These are phyloP conservation scores for Patagioenas fasciata DNA, from an alignment of 2,113 vertebrate genomes.

Conservation along the genomic window DNA sequence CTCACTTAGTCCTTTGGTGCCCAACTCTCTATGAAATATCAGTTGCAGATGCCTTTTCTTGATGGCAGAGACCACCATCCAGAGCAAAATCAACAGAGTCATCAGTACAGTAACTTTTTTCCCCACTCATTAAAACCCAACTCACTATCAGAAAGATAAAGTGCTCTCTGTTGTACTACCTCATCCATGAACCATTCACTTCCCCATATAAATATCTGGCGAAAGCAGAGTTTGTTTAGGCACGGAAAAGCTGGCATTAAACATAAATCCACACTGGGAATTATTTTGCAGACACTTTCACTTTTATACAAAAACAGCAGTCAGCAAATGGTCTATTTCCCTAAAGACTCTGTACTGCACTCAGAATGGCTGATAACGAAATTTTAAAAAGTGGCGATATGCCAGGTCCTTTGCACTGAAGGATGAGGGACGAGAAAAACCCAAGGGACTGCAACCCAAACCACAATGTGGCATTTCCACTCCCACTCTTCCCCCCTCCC, in stretches of 20 bases:
- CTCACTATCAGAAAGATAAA: not conserved
- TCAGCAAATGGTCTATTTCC: slow-evolving; percentile 24
- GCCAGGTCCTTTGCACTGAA: not conserved
- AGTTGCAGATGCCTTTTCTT: not conserved
- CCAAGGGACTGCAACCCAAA: not conserved
- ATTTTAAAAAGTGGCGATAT: not conserved
- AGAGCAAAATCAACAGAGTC: not conserved
- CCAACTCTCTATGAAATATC: accelerated
- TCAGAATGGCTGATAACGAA: not conserved
- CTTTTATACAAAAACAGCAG: slow-evolving; percentile 8
- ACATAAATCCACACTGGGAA: not conserved
- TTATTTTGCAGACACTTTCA: not conserved
- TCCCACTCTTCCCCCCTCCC: not conserved
- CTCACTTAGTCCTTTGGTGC: not conserved
- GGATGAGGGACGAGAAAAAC: not conserved
- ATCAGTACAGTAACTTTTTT: not conserved
- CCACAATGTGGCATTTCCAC: not conserved
- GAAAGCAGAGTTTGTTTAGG: not conserved
- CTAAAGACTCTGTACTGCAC: not conserved
- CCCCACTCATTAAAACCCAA: not conserved
- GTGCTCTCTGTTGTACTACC: not conserved
- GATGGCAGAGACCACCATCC: not conserved
- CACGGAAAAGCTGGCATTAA: not conserved
- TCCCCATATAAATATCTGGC: not conserved
- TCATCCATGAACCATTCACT: not conserved